Base-by-base conservation (phyloP, 2,888 invertebrate genomes). In the Tanypteryx hageni region DNA sequence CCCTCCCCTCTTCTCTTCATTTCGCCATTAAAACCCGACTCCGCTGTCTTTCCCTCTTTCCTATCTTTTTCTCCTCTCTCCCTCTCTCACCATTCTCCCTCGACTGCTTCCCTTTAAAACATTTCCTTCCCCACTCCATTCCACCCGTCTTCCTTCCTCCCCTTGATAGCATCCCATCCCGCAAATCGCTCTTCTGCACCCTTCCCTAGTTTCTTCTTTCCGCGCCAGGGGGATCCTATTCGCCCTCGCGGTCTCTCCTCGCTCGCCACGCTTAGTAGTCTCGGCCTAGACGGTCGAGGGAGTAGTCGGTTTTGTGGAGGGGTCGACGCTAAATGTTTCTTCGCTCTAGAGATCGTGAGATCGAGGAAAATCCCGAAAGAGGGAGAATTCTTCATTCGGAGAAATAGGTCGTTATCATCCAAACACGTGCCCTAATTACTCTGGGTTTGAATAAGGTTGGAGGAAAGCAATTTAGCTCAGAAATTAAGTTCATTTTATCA, bases 171-270 rank as follows among this genome's bases (percentile, higher is more conserved):
- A 44, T 44, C 44, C 44, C 44, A 44, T 44, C 18, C 56, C 83
- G 83, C 83, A 57, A 18, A 83, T 18, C 83, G 83, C 83, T 83
- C 83, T 83, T 44, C 56, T 56, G 83, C 44, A 83, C n/a, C 56
- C 57, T 82, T 18, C 18, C 83, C 31, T 57, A 83, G 83, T 83
- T 83, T n/a, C 22, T n/a, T 44, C 18, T 18, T n/a, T 11, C 56
- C 3, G 18, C 83, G 83, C 83, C n/a, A 83, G 83, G 83, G 83
- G 18, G 11, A 44, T 83, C 5, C 18, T 57, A n/a, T n/a, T 83
- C 83, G 83, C 83, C n/a, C 11, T 13, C 83, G 18, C 56, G 16
- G 83, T 10, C 44, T 82, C 14, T 22, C 7, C 14, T 22, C 7
- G 82, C 82, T 44, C 3, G 31, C 83, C 83, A 57, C 83, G n/a